Evolutionary conservation across 2,888 invertebrate genomes (phyloP), one percentile per base, ranked within the genome.

Genomic region (Lutraria lutraria): DNA sequence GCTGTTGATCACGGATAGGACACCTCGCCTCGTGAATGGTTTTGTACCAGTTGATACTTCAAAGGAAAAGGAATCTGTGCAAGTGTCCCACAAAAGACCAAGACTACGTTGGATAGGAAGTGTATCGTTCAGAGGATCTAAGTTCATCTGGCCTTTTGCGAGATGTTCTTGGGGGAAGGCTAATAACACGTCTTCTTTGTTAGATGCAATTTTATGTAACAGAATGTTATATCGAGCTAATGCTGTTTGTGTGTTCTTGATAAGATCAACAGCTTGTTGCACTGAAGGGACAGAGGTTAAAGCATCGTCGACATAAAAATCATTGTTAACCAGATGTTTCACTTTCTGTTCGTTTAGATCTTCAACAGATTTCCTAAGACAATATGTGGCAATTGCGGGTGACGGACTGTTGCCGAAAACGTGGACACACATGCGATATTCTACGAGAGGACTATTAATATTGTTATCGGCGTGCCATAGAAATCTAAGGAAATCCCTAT

Each of bases 261-360:
- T 25, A n/a, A 93, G 60, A 79, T 89, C 86, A n/a, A 89, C 68
- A 15, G 88, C 86, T 81, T 89, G 82, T 25, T 52, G 21, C 19
- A 54, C 54, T n/a, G 89, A 89, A 16, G 88, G n/a, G n/a, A n/a
- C n/a, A n/a, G n/a, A n/a, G n/a, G n/a, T n/a, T n/a, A n/a, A n/a
- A n/a, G 86, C 93, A 82, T 93, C 93, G 29, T 94, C 94, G 12
- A 93, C 92, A 85, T 93, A 93, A 82, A 93, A 93, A 72, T 92
- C 87, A 12, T 85, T 56, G 0, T 84, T 34, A 3, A 93, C 88
- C 85, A 89, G 88, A 4, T 88, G 2, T 81, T 21, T 88, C 56
- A 21, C 90, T 68, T 68, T 88, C 85, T 31, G 72, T 79, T 63
- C 86, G 63, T 10, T 89, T 43, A 68, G 86, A 86, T 21, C 84